Evolutionary conservation across 2,113 vertebrate species (phyloP).

Genomic region (Paralichthys olivaceus): DNA sequence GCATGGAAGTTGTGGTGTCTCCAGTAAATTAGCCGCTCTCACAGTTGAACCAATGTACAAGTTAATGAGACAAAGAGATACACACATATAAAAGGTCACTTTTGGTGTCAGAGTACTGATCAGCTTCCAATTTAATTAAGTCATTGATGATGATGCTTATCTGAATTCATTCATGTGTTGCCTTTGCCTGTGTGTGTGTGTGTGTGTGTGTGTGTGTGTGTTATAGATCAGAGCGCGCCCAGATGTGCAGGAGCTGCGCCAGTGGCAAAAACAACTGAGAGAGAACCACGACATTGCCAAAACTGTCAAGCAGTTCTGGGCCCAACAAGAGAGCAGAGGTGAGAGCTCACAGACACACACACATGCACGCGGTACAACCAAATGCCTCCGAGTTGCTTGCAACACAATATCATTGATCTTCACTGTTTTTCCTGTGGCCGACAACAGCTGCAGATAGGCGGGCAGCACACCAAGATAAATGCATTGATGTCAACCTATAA

Average conservation of each 20-base stretch:
- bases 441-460: slow-evolving; percentile 31
- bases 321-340: slow-evolving; percentile 88
- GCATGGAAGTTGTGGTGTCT: neutral
- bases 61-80: too few relatives aligned
- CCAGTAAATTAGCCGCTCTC: neutral
- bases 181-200: neutral
- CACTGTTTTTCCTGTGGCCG: slow-evolving; percentile 16
- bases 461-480: slow-evolving; percentile 2
- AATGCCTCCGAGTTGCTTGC: slow-evolving; percentile 26
- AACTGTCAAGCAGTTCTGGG: slow-evolving; percentile 87
- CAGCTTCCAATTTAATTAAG: slow-evolving; percentile 18
- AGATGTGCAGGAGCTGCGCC: slow-evolving; percentile 90
- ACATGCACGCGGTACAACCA: neutral
- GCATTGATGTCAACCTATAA: slow-evolving; percentile 2
- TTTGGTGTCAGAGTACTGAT: neutral
- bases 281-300: slow-evolving; percentile 83
- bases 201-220: slow-evolving; percentile 24
- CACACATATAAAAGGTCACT: neutral
- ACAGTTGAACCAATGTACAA: neutral
- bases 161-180: slow-evolving; percentile 14
- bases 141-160: slow-evolving; percentile 29
- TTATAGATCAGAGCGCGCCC: slow-evolving; percentile 85
- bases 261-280: slow-evolving; percentile 90
- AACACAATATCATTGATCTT: slow-evolving; percentile 44
- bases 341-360: slow-evolving; percentile 3